Conservation (phyloP, 2,888 invertebrate genomes). For the Panorpa germanica region DNA sequence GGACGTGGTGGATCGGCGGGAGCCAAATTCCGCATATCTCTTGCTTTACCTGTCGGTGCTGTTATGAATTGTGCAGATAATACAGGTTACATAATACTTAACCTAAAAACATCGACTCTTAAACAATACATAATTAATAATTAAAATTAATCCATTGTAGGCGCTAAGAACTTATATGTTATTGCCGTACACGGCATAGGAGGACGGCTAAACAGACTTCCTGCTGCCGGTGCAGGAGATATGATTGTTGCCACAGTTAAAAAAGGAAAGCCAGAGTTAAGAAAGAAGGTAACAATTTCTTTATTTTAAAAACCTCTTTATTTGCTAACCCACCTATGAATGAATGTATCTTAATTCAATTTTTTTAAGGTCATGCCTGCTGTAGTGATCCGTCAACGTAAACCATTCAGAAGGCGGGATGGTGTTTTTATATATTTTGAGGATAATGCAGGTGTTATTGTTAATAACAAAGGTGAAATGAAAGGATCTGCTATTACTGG, state of each 20-base stretch:
- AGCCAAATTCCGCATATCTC: constrained; percentile 98
- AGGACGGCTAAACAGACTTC: constrained; percentile 92
- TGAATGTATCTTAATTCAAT: too few relatives aligned
- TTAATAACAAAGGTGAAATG: constrained; percentile 99
- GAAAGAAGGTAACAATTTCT: too few relatives aligned
- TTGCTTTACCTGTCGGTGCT: constrained; percentile 98
- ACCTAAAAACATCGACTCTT: too few relatives aligned
- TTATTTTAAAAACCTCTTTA: too few relatives aligned
- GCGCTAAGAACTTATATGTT: constrained; percentile 97
- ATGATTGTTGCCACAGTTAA: constrained; percentile 99
- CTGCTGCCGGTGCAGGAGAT: constrained; percentile 95
- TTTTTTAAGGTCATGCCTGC: constrained; percentile 99
- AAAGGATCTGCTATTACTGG: constrained; percentile 99
- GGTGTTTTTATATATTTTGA: constrained; percentile 99
- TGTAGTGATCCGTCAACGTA: constrained; percentile 95
- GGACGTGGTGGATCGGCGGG: constrained; percentile 99
- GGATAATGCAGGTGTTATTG: constrained; percentile 98
- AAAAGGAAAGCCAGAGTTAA: constrained; percentile 98
- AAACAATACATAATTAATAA: too few relatives aligned
- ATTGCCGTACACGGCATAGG: constrained; percentile 98
- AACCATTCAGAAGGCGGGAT: constrained; percentile 97
- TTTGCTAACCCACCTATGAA: too few relatives aligned
- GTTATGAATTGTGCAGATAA: constrained; percentile 99
- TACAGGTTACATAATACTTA: too few relatives aligned
- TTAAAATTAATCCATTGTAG: too few relatives aligned